phyloP scores from a whole-genome alignment of 1,140 invertebrate species.

The Parapsyche elsis region DNA sequence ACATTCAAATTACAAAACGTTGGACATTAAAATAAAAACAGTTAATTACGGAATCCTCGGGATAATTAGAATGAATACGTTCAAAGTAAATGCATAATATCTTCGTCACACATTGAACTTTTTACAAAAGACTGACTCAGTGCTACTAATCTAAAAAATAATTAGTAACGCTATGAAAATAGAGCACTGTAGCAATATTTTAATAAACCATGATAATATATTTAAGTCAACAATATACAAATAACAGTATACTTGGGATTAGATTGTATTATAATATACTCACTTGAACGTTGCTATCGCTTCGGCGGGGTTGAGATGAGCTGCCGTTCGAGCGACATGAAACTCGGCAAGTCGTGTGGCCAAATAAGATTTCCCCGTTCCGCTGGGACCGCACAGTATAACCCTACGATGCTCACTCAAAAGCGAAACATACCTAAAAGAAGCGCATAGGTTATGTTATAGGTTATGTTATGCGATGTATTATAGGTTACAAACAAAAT shows the following conservation, averaged over 20 bases:
- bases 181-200: too few relatives aligned
- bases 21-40: too few relatives aligned
- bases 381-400: constrained; percentile 95
- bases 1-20: neutral
- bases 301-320: constrained; percentile 76
- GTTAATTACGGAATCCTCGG: too few relatives aligned
- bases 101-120: too few relatives aligned
- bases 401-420: constrained; percentile 92
- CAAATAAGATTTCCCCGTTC: constrained; percentile 96
- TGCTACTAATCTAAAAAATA: too few relatives aligned
- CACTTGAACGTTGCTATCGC: constrained; percentile 89
- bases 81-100: too few relatives aligned
- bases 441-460: too few relatives aligned
- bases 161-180: too few relatives aligned
- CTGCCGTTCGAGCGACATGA: constrained; percentile 75
- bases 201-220: too few relatives aligned
- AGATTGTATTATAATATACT: constrained; percentile 59
- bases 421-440: constrained; percentile 80
- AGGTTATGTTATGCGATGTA: neutral
- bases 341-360: constrained; percentile 95
- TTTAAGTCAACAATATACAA: neutral
- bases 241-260: neutral
- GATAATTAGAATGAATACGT: too few relatives aligned
- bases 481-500: too few relatives aligned
- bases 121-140: too few relatives aligned